These are phyloP conservation scores for cat (Felis catus) DNA, from an alignment of 2,113 vertebrate genomes.

Conservation along the genomic window DNA sequence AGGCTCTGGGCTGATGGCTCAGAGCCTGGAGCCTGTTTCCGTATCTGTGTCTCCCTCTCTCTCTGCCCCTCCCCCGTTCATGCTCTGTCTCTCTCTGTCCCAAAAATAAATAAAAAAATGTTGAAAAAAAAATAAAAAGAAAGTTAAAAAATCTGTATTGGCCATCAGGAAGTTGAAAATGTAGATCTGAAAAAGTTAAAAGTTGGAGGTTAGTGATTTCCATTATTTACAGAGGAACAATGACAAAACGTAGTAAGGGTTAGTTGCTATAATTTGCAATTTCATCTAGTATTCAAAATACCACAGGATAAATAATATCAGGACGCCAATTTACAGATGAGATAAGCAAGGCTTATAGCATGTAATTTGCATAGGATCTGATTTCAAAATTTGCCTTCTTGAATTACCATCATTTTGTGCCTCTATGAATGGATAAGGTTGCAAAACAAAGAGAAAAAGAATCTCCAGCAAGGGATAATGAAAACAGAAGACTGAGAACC, in stretches of 20 bases:
- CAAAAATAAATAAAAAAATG: too few relatives aligned
- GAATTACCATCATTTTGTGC: neutral
- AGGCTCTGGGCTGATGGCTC: too few relatives aligned
- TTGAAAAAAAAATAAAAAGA: neutral
- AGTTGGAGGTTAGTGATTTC: neutral
- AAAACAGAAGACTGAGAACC: neutral
- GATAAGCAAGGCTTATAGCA: neutral
- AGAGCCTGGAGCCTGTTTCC: too few relatives aligned
- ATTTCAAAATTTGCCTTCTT: neutral
- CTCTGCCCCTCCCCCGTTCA: too few relatives aligned
- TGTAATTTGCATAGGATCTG: neutral
- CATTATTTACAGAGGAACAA: neutral
- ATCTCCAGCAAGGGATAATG: neutral
- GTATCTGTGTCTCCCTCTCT: too few relatives aligned
- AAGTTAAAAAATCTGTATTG: neutral
- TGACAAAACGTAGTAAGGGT: neutral
- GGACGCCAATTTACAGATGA: neutral
- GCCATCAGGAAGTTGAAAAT: neutral
- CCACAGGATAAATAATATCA: neutral
- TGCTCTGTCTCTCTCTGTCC: too few relatives aligned
- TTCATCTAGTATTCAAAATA: neutral
- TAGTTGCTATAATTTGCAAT: neutral
- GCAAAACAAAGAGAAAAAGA: neutral
- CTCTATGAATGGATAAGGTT: neutral
- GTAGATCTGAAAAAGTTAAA: neutral